These are phyloP conservation scores for Pecten maximus DNA, from an alignment of 2,888 invertebrate genomes.

Conservation along the genomic window DNA sequence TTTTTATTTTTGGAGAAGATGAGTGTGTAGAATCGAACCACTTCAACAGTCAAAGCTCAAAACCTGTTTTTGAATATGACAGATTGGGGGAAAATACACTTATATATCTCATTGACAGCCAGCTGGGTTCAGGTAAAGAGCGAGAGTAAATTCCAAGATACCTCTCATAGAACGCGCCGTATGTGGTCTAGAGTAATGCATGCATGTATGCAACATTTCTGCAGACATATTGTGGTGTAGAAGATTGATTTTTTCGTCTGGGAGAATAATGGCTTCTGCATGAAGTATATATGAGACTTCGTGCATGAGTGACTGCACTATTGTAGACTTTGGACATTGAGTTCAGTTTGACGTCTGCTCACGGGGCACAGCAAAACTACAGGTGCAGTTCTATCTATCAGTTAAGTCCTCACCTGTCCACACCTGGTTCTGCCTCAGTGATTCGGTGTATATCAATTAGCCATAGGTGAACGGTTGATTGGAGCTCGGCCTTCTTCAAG, in stretches of 20 bases:
- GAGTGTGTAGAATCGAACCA: background rate
- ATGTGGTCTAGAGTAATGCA: background rate
- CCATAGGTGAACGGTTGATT: background rate
- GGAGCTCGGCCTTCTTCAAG: background rate
- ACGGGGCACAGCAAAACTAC: background rate
- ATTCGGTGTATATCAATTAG: background rate
- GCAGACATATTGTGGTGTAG: background rate
- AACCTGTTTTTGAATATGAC: background rate
- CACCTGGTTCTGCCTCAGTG: background rate
- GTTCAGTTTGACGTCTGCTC: background rate
- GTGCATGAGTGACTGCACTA: background rate
- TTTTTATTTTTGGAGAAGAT: background rate
- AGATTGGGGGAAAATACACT: too few relatives aligned
- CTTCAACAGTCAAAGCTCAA: background rate
- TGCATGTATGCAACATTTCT: background rate
- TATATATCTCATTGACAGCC: too few relatives aligned
- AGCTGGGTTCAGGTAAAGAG: too few relatives aligned
- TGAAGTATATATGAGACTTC: background rate
- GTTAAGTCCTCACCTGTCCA: background rate
- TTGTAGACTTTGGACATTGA: background rate
- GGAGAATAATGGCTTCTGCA: background rate
- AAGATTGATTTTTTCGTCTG: background rate
- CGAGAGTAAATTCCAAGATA: background rate
- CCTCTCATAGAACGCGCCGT: background rate
- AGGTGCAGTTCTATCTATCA: slow-evolving; percentile 16